phyloP scores from a whole-genome alignment of 2,888 invertebrate genomes.

The Eudemis profundana region DNA sequence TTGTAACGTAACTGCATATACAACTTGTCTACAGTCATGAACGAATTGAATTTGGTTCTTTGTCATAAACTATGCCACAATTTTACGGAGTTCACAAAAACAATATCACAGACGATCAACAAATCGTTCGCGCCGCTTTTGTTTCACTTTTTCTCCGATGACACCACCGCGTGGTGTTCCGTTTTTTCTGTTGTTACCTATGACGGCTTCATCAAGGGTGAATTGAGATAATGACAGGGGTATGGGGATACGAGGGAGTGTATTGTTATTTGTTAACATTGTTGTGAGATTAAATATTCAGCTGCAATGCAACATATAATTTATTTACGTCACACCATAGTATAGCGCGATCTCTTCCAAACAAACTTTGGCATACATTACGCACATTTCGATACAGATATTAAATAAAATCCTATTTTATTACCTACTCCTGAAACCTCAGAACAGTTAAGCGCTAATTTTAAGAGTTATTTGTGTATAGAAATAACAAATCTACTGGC shows the following conservation, averaged over 20 bases:
- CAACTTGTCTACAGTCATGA: neutral
- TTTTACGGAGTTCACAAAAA: constrained; percentile 33
- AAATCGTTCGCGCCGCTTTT: constrained; percentile 51
- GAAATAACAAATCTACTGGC: too few relatives aligned
- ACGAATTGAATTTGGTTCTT: neutral
- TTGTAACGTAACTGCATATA: too few relatives aligned
- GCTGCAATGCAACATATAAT: constrained; percentile 18
- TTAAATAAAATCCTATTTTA: too few relatives aligned
- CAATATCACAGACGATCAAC: constrained; percentile 44
- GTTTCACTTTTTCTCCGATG: constrained; percentile 51
- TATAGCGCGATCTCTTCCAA: too few relatives aligned
- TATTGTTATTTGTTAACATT: constrained; percentile 31
- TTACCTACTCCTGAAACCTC: too few relatives aligned
- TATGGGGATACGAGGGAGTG: constrained; percentile 51
- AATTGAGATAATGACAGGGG: constrained; percentile 69
- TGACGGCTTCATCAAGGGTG: constrained; percentile 71
- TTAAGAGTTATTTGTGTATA: too few relatives aligned
- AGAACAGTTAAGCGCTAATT: too few relatives aligned
- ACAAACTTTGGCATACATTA: too few relatives aligned
- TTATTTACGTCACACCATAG: too few relatives aligned
- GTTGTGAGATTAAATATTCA: constrained; percentile 30
- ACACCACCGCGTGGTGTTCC: constrained; percentile 45
- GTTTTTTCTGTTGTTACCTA: constrained; percentile 51
- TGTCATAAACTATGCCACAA: neutral
- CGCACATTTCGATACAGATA: too few relatives aligned